Base-by-base conservation (phyloP, 2,888 invertebrate species). In the Caradrina kadenii region DNA sequence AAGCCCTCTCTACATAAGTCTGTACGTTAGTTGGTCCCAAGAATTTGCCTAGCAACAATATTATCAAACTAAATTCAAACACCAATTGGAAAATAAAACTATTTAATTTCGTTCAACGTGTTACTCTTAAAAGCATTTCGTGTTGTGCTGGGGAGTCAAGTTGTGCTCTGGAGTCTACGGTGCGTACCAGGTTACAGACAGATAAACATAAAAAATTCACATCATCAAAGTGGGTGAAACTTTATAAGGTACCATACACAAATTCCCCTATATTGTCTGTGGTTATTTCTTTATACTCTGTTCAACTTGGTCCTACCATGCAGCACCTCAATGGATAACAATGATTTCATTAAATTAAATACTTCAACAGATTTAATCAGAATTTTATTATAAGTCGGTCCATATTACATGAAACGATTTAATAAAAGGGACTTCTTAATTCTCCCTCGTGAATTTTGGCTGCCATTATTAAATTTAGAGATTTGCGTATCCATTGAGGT, bases 211-310 rank as follows among this genome's bases (percentile, higher is more conserved):
- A 80, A 83, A 89, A 89, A 90, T 80, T 91, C 88, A 91, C 88
- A 89, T 90, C 88, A 89, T 88, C 82, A 89, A 76, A 93, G 93
- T 94, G 95, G 95, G 95, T 96, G 95, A 96, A 96, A 96, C 95
- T 95, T 96, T 95, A 94, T 94, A 95, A 95, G 95, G 95, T 94
- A 95, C 95, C 95, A 90, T 95, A 95, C 95, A 95, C 95, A 95
- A 95, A 95, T 95, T 94, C 94, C 93, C 94, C 93, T 93, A 93
- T 80, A 45, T 6, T 45, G 79, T 86, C 89, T 90, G 91, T 89
- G 87, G 84, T 80, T 83, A 80, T 81, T 84, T 83, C 75, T 78
- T 63, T 79, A 50, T 74, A 82, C 79, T 84, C 81, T 88, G 84
- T 74, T 69, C 80, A 84, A 83, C 87, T 88, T 87, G 87, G 80